Evolutionary conservation across 2,113 vertebrate species (phyloP), one percentile per base, ranked within the genome.

Genomic region (Strigops habroptila): DNA sequence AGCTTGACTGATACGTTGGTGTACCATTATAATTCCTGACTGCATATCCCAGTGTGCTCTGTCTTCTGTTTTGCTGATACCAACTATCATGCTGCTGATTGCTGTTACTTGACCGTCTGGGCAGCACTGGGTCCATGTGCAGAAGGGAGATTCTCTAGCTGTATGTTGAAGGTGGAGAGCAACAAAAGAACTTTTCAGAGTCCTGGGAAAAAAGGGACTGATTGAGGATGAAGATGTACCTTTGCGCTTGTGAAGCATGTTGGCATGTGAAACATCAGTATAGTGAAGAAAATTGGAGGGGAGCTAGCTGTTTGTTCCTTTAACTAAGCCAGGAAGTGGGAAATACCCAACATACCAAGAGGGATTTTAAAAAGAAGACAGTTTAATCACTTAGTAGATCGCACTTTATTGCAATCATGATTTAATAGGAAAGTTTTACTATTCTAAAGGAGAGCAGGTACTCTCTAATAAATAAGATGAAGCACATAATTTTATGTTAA

Each of bases 221-320:
- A 65, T 21, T 77, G 84, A 91, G 62, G 35, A 67, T 22, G 46
- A 63, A 64, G n/a, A 33, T 3, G 25, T 1, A 23, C 18, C 4
- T 53, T 59, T 1, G 1, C 5, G 25, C 12, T n/a, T 5, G 7
- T 22, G 43, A 41, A 59, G n/a, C 5, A 7, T 1, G 3, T 28
- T 2, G 5, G 39, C 1, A 1, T 17, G 30, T 19, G 28, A 76
- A 73, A 55, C 0, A 0, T 14, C 14, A 33, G 14, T 7, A 28
- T 0, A 43, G 37, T 31, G 14, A 53, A 19, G 52, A 55, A 64
- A 74, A 15, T 5, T 10, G 12, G 14, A 18, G 5, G 9, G 6
- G 23, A n/a, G 4, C 24, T 25, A 8, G 15, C 5, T 39, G 24
- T 75, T 68, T 60, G 15, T 44, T 75, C 60, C 49, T 49, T 35